Evolutionary conservation across 2,888 invertebrate genomes (phyloP), one percentile per base, ranked within the genome.

Genomic region (Drosophila multiciliata): DNA sequence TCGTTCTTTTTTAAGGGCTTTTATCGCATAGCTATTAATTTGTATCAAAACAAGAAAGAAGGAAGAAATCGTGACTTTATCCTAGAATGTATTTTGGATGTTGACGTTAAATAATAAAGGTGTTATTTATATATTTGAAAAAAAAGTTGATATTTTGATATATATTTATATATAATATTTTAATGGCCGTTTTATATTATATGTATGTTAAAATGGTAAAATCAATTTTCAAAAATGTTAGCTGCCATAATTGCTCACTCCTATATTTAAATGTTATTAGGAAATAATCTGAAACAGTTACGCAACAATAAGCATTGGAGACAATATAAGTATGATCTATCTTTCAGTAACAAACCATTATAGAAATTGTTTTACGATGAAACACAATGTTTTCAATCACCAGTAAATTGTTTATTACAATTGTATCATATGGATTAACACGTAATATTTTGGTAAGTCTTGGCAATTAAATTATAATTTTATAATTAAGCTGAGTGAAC

Each of bases 1-100:
- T 66, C 72, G 9, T 80, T 78, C 50, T 45, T 83, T 32, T 70
- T 48, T 36, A 36, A 49, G 1, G 80, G 78, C 2, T 20, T 42
- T 35, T 70, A 55, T 55, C 54, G 32, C 12, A 32, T 60, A 12
- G 1, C 32, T 2, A 1, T 26, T 1, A 45, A 48, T 5, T 5
- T 69, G 26, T 9, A 40, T 33, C 54, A 59, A 5, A 20, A 3
- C 6, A 29, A 26, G 3, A 50, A 45, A 9, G 23, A 6, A 1
- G 6, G 6, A 12, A 35, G 5, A 35, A 2, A 15, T 35, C 23
- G 20, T 3, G 49, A 66, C 17, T 49, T 69, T n/a, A 0, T 66
- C 3, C 9, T 53, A 23, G 17, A n/a, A 8, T 69, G 59, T 26
- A 23, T 0, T 0, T 0, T 59, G 20, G 17, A 40, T 3, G 12